These are phyloP conservation scores for Drosophila hamatofila DNA, from an alignment of 2,888 invertebrate species.

Conservation along the genomic window DNA sequence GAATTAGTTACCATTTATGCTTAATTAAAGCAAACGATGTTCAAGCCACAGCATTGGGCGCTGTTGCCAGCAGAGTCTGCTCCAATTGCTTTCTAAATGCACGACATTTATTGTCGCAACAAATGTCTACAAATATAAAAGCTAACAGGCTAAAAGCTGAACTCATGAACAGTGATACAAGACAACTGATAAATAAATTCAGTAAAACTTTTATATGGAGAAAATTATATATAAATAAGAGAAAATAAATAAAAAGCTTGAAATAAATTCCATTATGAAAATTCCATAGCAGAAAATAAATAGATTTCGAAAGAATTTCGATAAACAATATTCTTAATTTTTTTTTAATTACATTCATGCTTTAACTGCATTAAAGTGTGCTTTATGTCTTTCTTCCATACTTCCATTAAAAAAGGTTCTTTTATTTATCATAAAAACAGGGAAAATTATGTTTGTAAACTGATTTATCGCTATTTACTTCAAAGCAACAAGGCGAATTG, in stretches of 20 bases:
- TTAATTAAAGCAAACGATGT: conserved; percentile 50
- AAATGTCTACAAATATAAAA: conserved; percentile 22
- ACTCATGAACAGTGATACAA: conserved; percentile 15
- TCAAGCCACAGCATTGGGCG: conserved; percentile 19
- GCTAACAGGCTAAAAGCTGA: conserved; percentile 16
- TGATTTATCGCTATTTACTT: neutral
- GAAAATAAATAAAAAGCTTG: neutral
- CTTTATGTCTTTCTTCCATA: neutral
- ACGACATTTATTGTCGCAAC: conserved; percentile 28
- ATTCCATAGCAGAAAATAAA: neutral
- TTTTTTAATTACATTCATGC: no score
- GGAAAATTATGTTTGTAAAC: neutral
- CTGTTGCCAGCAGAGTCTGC: conserved; percentile 25
- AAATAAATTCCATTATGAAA: no score
- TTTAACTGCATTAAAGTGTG: no score
- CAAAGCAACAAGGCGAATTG: neutral
- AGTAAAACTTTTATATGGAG: no score
- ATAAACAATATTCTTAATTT: no score
- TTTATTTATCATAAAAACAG: neutral
- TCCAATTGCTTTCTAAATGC: conserved; percentile 39
- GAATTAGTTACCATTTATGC: conserved; percentile 58
- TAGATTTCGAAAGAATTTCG: no score
- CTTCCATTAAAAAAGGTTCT: neutral
- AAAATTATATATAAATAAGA: neutral
- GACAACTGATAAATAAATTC: neutral